Evolutionary conservation across 2,797 vertebrate species (phyloP), one percentile per base, ranked within the genome.

Genomic region (Mastacembelus armatus): DNA sequence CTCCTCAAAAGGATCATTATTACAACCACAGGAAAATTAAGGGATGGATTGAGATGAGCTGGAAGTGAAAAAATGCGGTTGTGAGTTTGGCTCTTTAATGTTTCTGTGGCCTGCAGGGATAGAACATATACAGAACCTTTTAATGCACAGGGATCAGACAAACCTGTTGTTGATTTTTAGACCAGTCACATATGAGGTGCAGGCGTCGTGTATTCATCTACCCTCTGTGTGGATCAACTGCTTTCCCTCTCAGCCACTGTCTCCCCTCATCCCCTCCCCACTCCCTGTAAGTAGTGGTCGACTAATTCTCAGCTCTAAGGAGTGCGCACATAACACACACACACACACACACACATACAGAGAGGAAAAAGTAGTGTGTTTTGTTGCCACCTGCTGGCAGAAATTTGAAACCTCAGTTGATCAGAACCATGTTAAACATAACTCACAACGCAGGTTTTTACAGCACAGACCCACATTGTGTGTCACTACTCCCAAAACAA

Each of bases 381-480:
- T 49, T 95, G 92, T 95, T 95, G 95, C 95, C 95, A 90, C 81
- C 95, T 96, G 81, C 78, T 60, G 94, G 81, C 87, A 18, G 52
- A 19, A 66, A 5, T 18, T 8, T 8, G n/a, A 1, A 3, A 2
- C 24, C 14, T n/a, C 6, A 2, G 10, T 30, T 32, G 30, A 32
- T 32, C 2, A 26, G 30, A 32, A 29, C 29, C 27, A 29, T 7
- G 4, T n/a, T 18, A n/a, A 5, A 3, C 29, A n/a, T n/a, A n/a
- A n/a, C n/a, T n/a, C n/a, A n/a, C n/a, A n/a, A n/a, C n/a, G n/a
- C n/a, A n/a, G n/a, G n/a, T n/a, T n/a, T 43, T 55, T 6, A 44
- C 44, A 55, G 18, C 52, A 59, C 60, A 74, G 52, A 10, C 5
- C 49, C 22, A 57, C 40, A 26, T 30, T 68, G 90, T 91, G 78